Evolutionary conservation across 2,888 invertebrate species (phyloP), one percentile per base, ranked within the genome.

Genomic region (Cordilura impudica): DNA sequence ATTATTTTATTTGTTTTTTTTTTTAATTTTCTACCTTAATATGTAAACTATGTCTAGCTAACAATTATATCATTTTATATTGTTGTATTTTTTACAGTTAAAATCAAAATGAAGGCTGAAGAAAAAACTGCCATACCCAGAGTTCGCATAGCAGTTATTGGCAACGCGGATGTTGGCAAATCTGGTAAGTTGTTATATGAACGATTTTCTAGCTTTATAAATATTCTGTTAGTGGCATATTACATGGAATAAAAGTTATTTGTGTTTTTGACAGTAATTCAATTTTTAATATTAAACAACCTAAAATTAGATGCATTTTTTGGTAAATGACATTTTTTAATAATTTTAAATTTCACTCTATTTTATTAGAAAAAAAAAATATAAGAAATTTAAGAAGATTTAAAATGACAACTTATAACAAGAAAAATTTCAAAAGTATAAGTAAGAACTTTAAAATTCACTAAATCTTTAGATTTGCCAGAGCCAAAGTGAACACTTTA

Each of bases 91-190:
- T 69, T 82, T 82, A 4, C 60, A 78, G 81, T 81, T 80, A 58
- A 77, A 80, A 71, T 82, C 81, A 77, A 69, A 80, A 92, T 92
- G 92, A 92, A 92, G 89, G 91, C 92, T 75, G 92, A 92, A 83
- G 94, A 94, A 87, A 93, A 91, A 86, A 90, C 91, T 83, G 92
- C 91, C 83, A 91, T 92, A 82, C 92, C 93, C 79, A 93, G 93
- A 85, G 94, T 94, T 76, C 92, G 94, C 83, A 92, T 95, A 84
- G 94, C 94, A 66, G 94, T 95, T 82, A 92, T 95, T 84, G 95
- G 95, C 84, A 94, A 93, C 90, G 93, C 93, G 75, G 92, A 94
- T 90, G 95, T 95, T 84, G 95, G 95, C 86, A 95, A 95, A 92
- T 94, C 95, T 89, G 95, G 94, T 95, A 91, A 79, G 82, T 81